Base-by-base conservation (phyloP, 2,797 vertebrate genomes). In the Harpagifer antarcticus region DNA sequence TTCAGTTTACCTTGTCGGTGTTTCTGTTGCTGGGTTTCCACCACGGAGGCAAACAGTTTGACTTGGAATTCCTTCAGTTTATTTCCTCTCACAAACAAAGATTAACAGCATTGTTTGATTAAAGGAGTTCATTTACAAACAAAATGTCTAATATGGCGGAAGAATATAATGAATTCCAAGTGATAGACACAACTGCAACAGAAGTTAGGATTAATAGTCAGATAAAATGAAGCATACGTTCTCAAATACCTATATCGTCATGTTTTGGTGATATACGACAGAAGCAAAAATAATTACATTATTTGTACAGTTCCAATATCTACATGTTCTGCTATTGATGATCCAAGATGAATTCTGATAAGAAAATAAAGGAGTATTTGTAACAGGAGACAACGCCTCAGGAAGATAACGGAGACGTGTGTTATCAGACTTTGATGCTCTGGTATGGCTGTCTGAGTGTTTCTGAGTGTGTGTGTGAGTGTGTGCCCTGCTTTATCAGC, bases 401-500 rank as follows among this genome's bases (percentile, higher is more conserved):
- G 58, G 74, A 43, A 82, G 86, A 89, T 91, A 90, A 83, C 49
- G 14, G 72, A 3, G 64, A 90, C 79, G 78, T 79, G 85, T 79
- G 77, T 61, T 89, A 84, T 88, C 82, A 70, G 72, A 19, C 84
- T 89, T 88, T 91, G 82, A 91, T 84, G 88, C 74, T 69, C 50
- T 57, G 78, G 78, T 72, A 55, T 76, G 81, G 50, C 66, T 63
- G 65, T 72, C 48, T 74, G 79, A 61, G 78, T 76, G 81, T 70
- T 82, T 81, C 60, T 76, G 84, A 45, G 61, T 81, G 75, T 85
- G 82, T 62, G 72, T 31, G 67, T 73, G 84, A 20, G 65, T 82
- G 74, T 82, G 81, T 65, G 71, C 72, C 68, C 68, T 59, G 81
- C 74, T 85, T 84, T 88, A 90, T 92, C 89, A 87, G 84, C 64